Evolutionary conservation across 2,797 vertebrate genomes (phyloP), one percentile per base, ranked within the genome.

Genomic region (Acrossocheilus fasciatus): DNA sequence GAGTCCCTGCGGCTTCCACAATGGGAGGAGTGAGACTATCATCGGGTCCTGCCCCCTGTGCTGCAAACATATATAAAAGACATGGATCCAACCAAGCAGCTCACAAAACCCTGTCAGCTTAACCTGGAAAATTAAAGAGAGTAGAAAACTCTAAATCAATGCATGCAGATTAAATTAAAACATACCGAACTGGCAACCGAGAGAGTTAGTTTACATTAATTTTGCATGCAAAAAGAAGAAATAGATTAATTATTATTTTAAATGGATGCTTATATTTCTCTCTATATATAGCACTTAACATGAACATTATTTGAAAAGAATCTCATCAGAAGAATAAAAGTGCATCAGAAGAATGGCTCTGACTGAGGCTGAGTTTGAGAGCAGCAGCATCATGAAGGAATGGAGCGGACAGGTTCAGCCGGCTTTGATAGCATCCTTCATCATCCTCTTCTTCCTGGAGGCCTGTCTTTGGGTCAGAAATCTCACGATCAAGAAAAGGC

Each of bases 401-500:
- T 96, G 95, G 96, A 93, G 92, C 39, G 92, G 93, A 87, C 94
- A 95, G 90, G 90, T 96, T 74, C 96, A 96, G 87, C 95, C 95
- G 2, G 95, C 94, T 88, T 92, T 97, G 66, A 90, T 97, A 0
- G 89, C 94, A n/a, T 93, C 91, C 4, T 94, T 96, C 6, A 26
- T 96, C 69, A 95, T 97, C 70, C 95, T 97, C 74, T 91, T 95
- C 91, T 96, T 94, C 85, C 91, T 96, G 81, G 93, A 96, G 93
- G 92, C 93, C 47, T 93, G 93, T 17, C 87, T 95, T 75, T 94
- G 94, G 93, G 87, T 94, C 70, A 93, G 93, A 78, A 96, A 92
- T 81, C 74, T 92, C 30, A 62, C 90, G 47, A 92, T 92, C 26
- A 94, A 89, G 83, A 95, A 80, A 30, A 92, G 91, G 86, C 94